Percentiles rank a stretch among this genome's conserved stretches.
Conservation (phyloP, 1,140 invertebrate species). For the Brachionus manjavacas region DNA sequence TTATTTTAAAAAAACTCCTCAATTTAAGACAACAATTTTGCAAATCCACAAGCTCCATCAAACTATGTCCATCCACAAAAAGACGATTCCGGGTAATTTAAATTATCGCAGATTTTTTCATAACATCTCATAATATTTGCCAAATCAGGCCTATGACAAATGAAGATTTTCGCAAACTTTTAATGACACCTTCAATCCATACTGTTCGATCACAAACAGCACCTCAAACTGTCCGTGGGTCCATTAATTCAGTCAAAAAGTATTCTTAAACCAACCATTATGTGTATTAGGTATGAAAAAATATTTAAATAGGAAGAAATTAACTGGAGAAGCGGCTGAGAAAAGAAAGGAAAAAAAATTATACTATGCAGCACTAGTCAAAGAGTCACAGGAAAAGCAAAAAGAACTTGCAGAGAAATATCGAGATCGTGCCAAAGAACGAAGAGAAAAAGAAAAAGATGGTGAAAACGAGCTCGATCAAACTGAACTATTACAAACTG, state of each 20-base stretch:
- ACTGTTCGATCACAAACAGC: background rate
- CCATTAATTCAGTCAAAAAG: background rate
- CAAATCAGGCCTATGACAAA: constrained; percentile 69
- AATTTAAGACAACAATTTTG: constrained; percentile 7
- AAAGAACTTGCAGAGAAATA: constrained; percentile 91
- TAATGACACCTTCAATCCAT: constrained; percentile 74
- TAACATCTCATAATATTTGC: too few species aligned
- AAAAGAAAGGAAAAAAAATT: constrained; percentile 40
- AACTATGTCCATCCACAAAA: constrained; percentile 36
- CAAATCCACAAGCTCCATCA: constrained; percentile 25
- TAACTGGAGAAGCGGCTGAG: background rate
- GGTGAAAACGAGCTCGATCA: constrained; percentile 62
- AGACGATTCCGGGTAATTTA: constrained; percentile 21
- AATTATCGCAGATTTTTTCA: background rate
- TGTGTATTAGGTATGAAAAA: background rate
- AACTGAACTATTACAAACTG: constrained; percentile 55
- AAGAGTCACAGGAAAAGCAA: constrained; percentile 89
- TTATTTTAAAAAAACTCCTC: background rate
- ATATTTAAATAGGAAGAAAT: background rate
- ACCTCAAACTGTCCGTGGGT: background rate
- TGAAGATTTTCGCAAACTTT: constrained; percentile 87
- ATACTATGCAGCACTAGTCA: constrained; percentile 83
- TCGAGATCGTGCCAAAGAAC: constrained; percentile 83
- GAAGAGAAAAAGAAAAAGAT: constrained; percentile 76
- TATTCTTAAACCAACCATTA: background rate